Evolutionary conservation across 2,113 vertebrate species (phyloP).

Genomic region (Melanocharis versteri): DNA sequence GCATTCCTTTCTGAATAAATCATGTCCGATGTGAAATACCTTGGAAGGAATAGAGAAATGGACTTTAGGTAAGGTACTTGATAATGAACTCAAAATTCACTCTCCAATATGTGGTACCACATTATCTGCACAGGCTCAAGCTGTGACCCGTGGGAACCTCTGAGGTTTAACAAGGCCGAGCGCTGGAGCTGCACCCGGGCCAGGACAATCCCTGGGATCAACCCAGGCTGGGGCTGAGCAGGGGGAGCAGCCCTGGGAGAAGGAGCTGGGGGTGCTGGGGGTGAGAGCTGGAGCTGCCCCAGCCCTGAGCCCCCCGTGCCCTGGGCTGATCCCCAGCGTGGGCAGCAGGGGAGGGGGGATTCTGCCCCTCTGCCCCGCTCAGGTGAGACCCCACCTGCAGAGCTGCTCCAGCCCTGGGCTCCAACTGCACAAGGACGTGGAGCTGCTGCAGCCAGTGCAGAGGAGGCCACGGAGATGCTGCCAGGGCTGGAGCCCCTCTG

Average conservation of each 20-base stretch:
- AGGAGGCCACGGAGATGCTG: neutral
- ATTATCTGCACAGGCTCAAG: fast-evolving
- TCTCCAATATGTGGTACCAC: no score
- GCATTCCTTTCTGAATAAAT: neutral
- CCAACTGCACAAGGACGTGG: neutral
- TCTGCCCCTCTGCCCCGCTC: neutral
- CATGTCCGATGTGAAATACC: neutral
- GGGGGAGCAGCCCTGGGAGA: neutral
- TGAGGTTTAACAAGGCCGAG: neutral
- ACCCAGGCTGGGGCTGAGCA: neutral
- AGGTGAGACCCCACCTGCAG: neutral
- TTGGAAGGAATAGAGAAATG: neutral
- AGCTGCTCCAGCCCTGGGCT: neutral
- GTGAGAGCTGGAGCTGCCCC: neutral
- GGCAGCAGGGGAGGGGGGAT: neutral
- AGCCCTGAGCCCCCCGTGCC: neutral
- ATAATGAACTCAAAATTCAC: neutral
- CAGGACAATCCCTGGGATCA: fast-evolving
- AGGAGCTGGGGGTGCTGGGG: neutral
- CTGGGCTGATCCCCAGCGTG: neutral
- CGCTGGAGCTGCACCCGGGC: neutral
- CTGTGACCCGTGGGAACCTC: fast-evolving
- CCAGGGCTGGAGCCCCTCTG: neutral
- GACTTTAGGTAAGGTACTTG: neutral
- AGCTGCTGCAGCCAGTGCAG: neutral